Evolutionary conservation across 1,140 invertebrate genomes (phyloP).

Genomic region (Drosophila athabasca): DNA sequence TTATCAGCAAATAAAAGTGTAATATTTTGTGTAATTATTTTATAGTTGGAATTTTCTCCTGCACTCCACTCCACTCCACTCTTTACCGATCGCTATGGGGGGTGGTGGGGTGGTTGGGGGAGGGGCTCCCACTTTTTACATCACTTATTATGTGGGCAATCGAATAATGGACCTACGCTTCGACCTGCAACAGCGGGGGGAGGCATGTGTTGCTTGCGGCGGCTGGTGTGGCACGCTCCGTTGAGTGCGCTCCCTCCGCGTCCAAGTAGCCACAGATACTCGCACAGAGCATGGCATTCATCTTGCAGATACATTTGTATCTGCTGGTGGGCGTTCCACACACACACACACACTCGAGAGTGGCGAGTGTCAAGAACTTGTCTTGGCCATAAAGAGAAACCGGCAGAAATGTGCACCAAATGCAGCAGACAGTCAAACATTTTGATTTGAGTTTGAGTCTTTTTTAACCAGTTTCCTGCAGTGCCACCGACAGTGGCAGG

Average conservation of each 20-base stretch:
- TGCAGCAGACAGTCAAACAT: slow-evolving; percentile 53
- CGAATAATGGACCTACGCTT: slow-evolving; percentile 49
- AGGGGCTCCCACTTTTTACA: slow-evolving; percentile 62
- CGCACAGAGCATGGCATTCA: slow-evolving; percentile 10
- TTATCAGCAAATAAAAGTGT: slow-evolving; percentile 11
- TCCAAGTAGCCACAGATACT: slow-evolving; percentile 25
- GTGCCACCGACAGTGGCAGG: slow-evolving; percentile 29
- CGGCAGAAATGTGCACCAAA: slow-evolving; percentile 77
- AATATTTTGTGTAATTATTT: slow-evolving; percentile 49
- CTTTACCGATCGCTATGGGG: no score
- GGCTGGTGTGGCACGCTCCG: slow-evolving; percentile 63
- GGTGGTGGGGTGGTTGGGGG: neutral
- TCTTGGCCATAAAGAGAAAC: slow-evolving; percentile 80
- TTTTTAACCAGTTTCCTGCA: slow-evolving; percentile 44
- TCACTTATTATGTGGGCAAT: slow-evolving; percentile 75
- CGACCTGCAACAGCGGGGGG: slow-evolving; percentile 18
- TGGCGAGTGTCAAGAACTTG: slow-evolving; percentile 74
- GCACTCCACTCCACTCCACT: neutral
- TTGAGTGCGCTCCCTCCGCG: slow-evolving; percentile 50
- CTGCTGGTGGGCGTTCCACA: slow-evolving; percentile 37
- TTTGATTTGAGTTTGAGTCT: slow-evolving; percentile 39
- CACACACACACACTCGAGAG: slow-evolving; percentile 4
- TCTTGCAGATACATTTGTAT: slow-evolving; percentile 22
- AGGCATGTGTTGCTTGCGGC: slow-evolving; percentile 42
- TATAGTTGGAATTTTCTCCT: slow-evolving; percentile 38